Evolutionary conservation across 2,797 vertebrate species (phyloP).

Genomic region (Sphenodon punctatus): DNA sequence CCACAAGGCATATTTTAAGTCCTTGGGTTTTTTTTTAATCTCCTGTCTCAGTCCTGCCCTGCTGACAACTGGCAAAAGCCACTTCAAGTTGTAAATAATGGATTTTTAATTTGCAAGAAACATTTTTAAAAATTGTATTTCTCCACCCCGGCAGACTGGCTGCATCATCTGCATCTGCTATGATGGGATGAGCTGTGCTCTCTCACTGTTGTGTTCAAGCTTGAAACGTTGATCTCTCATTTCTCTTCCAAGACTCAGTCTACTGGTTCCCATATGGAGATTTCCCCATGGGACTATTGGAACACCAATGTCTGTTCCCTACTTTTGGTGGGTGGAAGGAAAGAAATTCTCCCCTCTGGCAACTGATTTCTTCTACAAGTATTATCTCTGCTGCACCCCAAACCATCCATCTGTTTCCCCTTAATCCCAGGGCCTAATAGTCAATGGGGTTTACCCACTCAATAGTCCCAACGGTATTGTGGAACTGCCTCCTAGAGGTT

Average conservation of each 20-base stretch:
- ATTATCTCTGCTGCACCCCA: no score
- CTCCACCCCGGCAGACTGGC: background rate
- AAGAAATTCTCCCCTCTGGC: no score
- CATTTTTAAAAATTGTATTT: background rate
- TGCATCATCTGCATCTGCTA: background rate
- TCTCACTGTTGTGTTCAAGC: rapidly evolving
- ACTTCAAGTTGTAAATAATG: background rate
- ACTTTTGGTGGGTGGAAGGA: no score
- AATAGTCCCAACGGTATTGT: no score
- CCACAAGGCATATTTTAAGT: background rate
- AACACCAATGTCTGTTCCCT: background rate
- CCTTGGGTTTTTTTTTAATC: no score
- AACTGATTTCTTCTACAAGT: background rate
- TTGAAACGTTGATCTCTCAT: rapidly evolving
- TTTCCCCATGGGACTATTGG: background rate
- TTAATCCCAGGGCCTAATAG: no score
- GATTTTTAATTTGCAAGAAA: background rate
- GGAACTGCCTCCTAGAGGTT: no score
- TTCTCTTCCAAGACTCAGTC: background rate
- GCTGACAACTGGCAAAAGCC: background rate
- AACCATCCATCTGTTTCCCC: no score
- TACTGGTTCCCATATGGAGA: background rate
- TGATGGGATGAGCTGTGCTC: background rate
- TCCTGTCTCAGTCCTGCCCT: background rate
- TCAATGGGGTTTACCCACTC: no score